A percentile compares a stretch with the other conserved stretches of the same genome.
These are phyloP conservation scores for Orbicella faveolata DNA, from an alignment of 64 coral and sea anemone species.

Conservation along the genomic window DNA sequence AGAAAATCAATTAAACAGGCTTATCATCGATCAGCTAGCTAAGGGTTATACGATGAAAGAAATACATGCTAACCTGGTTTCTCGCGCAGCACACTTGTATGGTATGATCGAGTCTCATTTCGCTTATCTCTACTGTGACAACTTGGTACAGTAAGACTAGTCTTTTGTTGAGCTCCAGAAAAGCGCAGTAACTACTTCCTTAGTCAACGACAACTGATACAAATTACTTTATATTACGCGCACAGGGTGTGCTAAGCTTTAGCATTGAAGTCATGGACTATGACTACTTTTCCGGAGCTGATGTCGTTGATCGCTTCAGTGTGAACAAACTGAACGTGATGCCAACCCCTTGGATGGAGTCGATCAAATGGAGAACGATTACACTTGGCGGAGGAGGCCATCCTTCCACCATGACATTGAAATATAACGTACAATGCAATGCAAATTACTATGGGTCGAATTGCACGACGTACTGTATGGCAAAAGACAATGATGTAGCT, in stretches of 20 bases:
- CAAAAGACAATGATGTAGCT: conserved; percentile 40
- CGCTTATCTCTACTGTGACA: no score
- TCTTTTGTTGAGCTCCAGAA: no score
- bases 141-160: no score
- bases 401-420: conserved; percentile 15
- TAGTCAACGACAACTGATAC: no score
- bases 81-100: no score
- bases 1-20: no score
- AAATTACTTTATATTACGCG: background rate
- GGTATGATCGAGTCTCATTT: no score
- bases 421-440: conserved; percentile 61
- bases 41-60: no score
- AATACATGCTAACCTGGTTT: no score
- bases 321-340: background rate
- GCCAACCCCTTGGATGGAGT: background rate
- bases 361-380: background rate
- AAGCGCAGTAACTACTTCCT: no score
- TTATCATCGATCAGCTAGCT: no score
- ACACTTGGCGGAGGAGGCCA: background rate
- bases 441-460: conserved; percentile 72
- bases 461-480: conserved; percentile 71
- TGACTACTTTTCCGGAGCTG: background rate
- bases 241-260: background rate
- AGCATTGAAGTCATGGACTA: background rate
- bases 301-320: background rate